These are phyloP conservation scores for Scaptomyza tumidula DNA, from an alignment of 2,888 invertebrate species.

Conservation along the genomic window DNA sequence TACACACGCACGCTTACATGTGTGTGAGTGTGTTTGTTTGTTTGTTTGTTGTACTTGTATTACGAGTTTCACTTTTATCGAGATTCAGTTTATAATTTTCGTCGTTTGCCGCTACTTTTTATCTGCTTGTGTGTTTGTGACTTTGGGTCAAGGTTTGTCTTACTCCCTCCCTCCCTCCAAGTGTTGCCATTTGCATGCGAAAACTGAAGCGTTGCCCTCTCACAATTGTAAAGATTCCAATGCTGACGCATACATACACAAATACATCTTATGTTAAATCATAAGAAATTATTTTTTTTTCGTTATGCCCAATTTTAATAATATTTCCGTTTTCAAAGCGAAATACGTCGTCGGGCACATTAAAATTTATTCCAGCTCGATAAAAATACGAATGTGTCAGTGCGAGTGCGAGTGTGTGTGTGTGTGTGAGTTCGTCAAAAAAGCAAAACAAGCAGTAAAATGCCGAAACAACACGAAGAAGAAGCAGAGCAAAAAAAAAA, in stretches of 20 bases:
- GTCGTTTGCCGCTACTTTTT: slow-evolving; percentile 35
- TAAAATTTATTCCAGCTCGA: slow-evolving; percentile 67
- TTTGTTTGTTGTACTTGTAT: slow-evolving; percentile 43
- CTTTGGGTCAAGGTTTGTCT: slow-evolving; percentile 68
- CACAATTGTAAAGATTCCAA: slow-evolving; percentile 12
- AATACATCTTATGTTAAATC: slow-evolving; percentile 33
- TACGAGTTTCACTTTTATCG: slow-evolving; percentile 69
- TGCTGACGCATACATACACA: slow-evolving; percentile 12
- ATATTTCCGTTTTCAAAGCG: slow-evolving; percentile 69
- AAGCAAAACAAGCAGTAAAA: slow-evolving; percentile 34
- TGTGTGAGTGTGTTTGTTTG: slow-evolving; percentile 13
- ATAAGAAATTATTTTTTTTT: slow-evolving; percentile 39
- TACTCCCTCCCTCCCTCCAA: neutral
- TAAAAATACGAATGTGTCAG: slow-evolving; percentile 28
- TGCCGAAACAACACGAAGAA: slow-evolving; percentile 18
- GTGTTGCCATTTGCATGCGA: slow-evolving; percentile 24
- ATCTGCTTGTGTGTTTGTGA: slow-evolving; percentile 47
- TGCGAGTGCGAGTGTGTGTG: slow-evolving; percentile 6
- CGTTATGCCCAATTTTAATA: slow-evolving; percentile 66
- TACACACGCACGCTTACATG: neutral
- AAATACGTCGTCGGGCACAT: slow-evolving; percentile 53
- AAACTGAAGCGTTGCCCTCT: slow-evolving; percentile 10
- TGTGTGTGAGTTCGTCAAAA: slow-evolving; percentile 13
- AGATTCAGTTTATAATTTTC: slow-evolving; percentile 38
- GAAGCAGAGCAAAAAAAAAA: slow-evolving; percentile 28